A percentile compares a stretch with the other conserved stretches of the same genome.
Conservation (phyloP, 2,888 invertebrate species). For the Penaeus monodon region DNA sequence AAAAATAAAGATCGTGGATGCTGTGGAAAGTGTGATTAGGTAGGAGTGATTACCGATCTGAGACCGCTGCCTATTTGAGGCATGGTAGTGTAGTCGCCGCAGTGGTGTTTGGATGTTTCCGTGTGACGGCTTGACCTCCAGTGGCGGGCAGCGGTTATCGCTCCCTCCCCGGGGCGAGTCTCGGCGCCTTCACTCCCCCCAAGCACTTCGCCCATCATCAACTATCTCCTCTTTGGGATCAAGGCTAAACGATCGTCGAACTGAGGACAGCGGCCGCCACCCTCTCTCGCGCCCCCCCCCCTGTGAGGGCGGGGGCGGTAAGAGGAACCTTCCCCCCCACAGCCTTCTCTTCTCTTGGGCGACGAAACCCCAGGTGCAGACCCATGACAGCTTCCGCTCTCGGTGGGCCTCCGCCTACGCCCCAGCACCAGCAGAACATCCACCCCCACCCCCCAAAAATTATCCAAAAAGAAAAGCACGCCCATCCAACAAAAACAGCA, state of each 20-base stretch:
- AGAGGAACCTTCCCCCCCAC: constrained; percentile 47
- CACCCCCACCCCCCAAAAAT: constrained; percentile 24
- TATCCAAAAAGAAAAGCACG: background rate
- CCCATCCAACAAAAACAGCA: constrained; percentile 6
- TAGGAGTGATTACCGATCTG: too few relatives aligned
- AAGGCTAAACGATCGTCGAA: constrained; percentile 36
- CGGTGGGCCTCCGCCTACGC: constrained; percentile 26
- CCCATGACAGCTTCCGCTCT: constrained; percentile 49
- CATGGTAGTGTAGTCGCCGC: background rate
- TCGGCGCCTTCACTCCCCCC: constrained; percentile 9
- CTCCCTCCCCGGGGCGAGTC: background rate
- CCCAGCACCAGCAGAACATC: constrained; percentile 33
- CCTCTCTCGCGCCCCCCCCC: constrained; percentile 3
- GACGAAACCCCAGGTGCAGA: constrained; percentile 48
- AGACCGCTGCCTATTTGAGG: background rate
- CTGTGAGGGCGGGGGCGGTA: constrained; percentile 46
- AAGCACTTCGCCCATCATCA: constrained; percentile 11
- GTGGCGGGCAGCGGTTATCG: constrained; percentile 19
- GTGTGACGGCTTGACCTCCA: constrained; percentile 25
- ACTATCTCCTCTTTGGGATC: constrained; percentile 33
- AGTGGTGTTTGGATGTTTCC: constrained; percentile 46
- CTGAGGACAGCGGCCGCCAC: background rate
- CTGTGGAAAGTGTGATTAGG: too few relatives aligned
- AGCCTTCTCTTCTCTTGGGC: constrained; percentile 51
- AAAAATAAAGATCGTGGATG: too few relatives aligned